These are phyloP conservation scores for Varroa destructor DNA, from an alignment of 1,140 invertebrate genomes.

Conservation along the genomic window DNA sequence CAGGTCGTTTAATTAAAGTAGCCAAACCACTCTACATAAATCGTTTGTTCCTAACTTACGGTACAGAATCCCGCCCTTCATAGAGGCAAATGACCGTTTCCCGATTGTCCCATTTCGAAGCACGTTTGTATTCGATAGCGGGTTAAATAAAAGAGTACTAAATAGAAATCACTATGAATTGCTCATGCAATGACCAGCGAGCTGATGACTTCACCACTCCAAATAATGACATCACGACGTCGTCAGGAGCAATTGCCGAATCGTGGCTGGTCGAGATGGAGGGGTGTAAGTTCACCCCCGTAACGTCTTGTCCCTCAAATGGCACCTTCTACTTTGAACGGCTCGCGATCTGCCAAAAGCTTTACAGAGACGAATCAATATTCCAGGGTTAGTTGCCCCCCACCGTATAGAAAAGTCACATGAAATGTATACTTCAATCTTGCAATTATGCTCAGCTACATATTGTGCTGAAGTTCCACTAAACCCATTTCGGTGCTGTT, in stretches of 20 bases:
- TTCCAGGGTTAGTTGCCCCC: neutral
- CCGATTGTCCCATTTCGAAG: too few relatives aligned
- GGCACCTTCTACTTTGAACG: conserved; percentile 33
- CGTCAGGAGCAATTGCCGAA: conserved; percentile 61
- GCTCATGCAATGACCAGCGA: conserved; percentile 47
- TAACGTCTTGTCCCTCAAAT: conserved; percentile 35
- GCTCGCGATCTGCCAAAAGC: neutral
- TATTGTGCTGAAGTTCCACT: too few relatives aligned
- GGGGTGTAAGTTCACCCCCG: conserved; percentile 45
- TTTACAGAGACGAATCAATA: neutral
- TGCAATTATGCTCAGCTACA: too few relatives aligned
- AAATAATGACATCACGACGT: conserved; percentile 55
- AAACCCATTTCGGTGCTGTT: too few relatives aligned
- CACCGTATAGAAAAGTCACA: neutral
- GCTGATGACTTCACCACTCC: conserved; percentile 76
- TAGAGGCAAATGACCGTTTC: too few relatives aligned
- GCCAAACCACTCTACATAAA: too few relatives aligned
- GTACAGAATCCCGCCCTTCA: too few relatives aligned
- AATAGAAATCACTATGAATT: too few relatives aligned
- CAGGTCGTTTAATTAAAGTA: too few relatives aligned
- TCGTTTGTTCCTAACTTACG: too few relatives aligned
- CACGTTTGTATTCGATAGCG: too few relatives aligned
- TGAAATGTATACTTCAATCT: neutral
- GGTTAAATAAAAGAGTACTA: too few relatives aligned
- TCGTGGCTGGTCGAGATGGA: conserved; percentile 66